Percentiles rank a stretch among this genome's conserved stretches.
Conservation (phyloP, 1,140 invertebrate genomes). For the Linepithema humile region DNA sequence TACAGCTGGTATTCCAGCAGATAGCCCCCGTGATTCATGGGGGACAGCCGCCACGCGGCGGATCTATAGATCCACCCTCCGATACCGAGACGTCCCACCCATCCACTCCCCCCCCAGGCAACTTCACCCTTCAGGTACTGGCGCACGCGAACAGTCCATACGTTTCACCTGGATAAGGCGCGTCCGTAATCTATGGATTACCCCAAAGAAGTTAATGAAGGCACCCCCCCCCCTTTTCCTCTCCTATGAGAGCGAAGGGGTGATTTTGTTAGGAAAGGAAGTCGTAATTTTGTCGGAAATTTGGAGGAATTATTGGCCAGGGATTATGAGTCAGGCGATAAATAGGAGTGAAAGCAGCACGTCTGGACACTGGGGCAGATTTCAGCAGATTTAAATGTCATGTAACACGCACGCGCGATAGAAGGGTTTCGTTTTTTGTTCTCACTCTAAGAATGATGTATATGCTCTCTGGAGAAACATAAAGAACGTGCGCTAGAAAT, state of each 20-base stretch:
- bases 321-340: conserved; percentile 24
- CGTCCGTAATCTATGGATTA: conserved; percentile 77
- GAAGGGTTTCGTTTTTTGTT: neutral
- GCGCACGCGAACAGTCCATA: conserved; percentile 79
- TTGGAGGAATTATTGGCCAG: conserved; percentile 19
- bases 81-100: conserved; percentile 76
- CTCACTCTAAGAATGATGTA: neutral
- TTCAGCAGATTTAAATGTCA: neutral
- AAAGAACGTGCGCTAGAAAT: neutral
- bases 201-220: conserved; percentile 73
- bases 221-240: no score
- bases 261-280: conserved; percentile 38
- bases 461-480: neutral
- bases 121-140: conserved; percentile 40
- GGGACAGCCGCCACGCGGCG: conserved; percentile 71
- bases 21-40: conserved; percentile 80
- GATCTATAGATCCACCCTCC: conserved; percentile 77
- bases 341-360: neutral
- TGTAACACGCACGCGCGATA: neutral
- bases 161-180: conserved; percentile 77
- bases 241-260: conserved; percentile 10
- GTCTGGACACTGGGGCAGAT: neutral
- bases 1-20: conserved; percentile 75
- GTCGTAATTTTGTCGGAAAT: conserved; percentile 50
- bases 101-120: neutral